Percentiles rank a stretch among this genome's conserved stretches.
Evolutionary conservation across 2,888 invertebrate species (phyloP).

Genomic region (Noctua janthe): DNA sequence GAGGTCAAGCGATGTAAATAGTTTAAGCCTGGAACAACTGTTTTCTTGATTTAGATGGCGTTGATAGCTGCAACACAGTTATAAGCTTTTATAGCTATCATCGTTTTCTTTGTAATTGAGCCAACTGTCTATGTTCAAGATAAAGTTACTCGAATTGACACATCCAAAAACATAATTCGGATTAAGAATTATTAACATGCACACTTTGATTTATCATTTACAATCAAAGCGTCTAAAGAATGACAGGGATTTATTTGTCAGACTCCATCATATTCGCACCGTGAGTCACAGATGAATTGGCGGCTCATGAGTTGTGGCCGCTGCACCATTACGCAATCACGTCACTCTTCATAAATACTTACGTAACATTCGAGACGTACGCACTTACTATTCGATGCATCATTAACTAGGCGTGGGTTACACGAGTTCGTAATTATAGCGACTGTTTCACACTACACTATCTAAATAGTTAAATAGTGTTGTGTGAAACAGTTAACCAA

Average conservation of each 20-base stretch:
- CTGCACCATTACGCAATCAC: constrained; percentile 40
- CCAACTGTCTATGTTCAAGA: too few relatives aligned
- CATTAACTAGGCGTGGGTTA: constrained; percentile 15
- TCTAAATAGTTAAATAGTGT: too few relatives aligned
- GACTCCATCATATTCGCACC: constrained; percentile 5
- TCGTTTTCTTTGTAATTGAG: too few relatives aligned
- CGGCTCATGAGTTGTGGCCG: constrained; percentile 17
- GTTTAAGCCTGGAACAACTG: too few relatives aligned
- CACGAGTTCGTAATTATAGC: constrained; percentile 20
- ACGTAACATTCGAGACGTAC: constrained; percentile 37
- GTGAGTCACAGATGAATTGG: constrained; percentile 54
- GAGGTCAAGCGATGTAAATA: too few relatives aligned
- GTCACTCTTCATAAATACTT: constrained; percentile 44
- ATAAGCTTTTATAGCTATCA: too few relatives aligned
- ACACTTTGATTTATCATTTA: constrained; percentile 26
- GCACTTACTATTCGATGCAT: constrained; percentile 30
- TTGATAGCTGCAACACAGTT: too few relatives aligned
- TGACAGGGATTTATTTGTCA: constrained; percentile 49
- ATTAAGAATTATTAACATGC: neutral
- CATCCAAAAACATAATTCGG: neutral
- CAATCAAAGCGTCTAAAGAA: constrained; percentile 35
- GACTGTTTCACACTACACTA: neutral
- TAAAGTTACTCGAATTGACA: neutral
- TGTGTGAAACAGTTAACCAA: too few relatives aligned
- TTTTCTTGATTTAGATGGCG: too few relatives aligned